Evolutionary conservation across 2,888 invertebrate species (phyloP).

Genomic region (Priocnemis perturbator): DNA sequence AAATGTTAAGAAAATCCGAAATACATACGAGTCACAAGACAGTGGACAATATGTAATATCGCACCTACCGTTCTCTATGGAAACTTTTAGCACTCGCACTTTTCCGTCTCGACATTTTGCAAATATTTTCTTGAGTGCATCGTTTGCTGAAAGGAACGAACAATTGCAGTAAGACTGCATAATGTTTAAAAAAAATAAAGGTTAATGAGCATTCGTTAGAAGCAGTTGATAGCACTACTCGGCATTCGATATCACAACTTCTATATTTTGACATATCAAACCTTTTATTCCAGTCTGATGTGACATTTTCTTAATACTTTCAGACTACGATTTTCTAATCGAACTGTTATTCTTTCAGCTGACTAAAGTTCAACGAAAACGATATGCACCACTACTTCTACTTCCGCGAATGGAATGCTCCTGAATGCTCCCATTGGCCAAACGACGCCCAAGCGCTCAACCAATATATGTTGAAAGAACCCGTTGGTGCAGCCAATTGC

Average conservation of each 20-base stretch:
- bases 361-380: not conserved
- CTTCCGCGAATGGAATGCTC: too few relatives aligned
- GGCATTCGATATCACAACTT: not conserved
- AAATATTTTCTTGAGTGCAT: conserved; percentile 87
- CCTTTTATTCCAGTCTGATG: conserved; percentile 95
- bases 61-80: conserved; percentile 88
- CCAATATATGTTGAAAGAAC: not conserved
- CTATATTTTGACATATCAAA: conserved; percentile 10
- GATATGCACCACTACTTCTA: conserved; percentile 2
- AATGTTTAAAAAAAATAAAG: conserved; percentile 22
- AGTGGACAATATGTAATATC: conserved; percentile 44
- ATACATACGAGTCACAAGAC: not conserved
- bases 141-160: conserved; percentile 83
- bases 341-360: conserved; percentile 3
- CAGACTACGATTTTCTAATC: not conserved
- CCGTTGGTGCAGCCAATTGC: conserved; percentile 6
- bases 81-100: conserved; percentile 87
- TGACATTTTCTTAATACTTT: conserved; percentile 80
- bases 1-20: not conserved
- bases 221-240: not conserved
- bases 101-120: conserved; percentile 89
- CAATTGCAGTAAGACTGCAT: conserved; percentile 1
- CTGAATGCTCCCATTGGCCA: not conserved
- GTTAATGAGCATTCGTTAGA: conserved; percentile 22
- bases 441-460: not conserved